phyloP scores from a whole-genome alignment of 1,140 invertebrate species.

The Drosophila gunungcola region DNA sequence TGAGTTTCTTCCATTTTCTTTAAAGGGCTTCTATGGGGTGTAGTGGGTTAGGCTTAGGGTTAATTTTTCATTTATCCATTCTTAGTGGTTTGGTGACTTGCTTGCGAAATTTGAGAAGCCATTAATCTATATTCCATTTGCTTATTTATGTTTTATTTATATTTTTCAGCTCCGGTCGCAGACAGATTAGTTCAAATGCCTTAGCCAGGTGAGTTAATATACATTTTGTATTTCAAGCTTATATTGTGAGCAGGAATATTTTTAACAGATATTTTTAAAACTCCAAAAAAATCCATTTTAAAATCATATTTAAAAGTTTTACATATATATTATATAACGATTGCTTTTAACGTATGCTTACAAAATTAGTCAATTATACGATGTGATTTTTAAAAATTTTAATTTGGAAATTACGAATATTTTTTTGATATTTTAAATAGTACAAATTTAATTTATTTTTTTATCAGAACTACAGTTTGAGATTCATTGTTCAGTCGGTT shows the following conservation, averaged over 20 bases:
- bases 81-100: conserved; percentile 9
- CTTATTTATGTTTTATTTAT: conserved; percentile 72
- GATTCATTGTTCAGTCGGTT: background rate
- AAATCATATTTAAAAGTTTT: too few species aligned
- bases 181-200: conserved; percentile 92
- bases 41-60: conserved; percentile 7
- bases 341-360: too few species aligned
- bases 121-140: background rate
- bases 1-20: conserved; percentile 33
- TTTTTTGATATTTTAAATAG: too few species aligned
- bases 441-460: too few species aligned
- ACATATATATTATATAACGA: too few species aligned
- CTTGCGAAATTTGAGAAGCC: background rate
- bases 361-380: too few species aligned
- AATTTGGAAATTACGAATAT: too few species aligned
- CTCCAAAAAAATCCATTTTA: too few species aligned
- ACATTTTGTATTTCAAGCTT: background rate
- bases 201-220: conserved; percentile 90
- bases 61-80: conserved; percentile 11
- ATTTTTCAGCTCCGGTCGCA: conserved; percentile 89
- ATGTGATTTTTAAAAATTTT: too few species aligned
- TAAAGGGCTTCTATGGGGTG: conserved; percentile 31
- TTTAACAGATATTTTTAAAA: too few species aligned
- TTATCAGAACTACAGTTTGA: background rate
- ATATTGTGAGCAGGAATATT: too few species aligned